These are phyloP conservation scores for Clavelina lepadiformis DNA, from an alignment of 23 tunicate genomes.

Conservation along the genomic window DNA sequence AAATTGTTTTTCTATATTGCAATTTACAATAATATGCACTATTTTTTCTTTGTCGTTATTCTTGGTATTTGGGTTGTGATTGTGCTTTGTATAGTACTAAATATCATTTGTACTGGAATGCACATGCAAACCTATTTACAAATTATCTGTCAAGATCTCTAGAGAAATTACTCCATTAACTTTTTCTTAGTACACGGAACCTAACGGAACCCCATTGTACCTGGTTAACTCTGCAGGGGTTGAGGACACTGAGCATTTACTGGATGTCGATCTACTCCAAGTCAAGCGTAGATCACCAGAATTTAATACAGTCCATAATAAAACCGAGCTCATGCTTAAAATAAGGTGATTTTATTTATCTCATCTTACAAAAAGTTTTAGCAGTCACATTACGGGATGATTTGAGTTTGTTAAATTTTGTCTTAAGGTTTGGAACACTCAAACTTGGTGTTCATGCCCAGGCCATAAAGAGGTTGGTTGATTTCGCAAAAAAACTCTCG, in stretches of 20 bases:
- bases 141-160: no score
- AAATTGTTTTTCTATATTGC: no score
- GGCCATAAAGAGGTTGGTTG: constrained; percentile 13
- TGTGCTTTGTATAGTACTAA: no score
- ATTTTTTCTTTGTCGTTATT: no score
- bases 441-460: constrained; percentile 29
- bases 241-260: constrained; percentile 12
- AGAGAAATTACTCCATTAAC: no score
- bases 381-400: not conserved
- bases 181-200: constrained; percentile 26
- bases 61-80: no score
- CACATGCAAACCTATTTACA: no score
- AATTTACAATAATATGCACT: no score
- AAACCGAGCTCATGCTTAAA: constrained; percentile 33
- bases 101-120: no score
- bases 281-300: constrained; percentile 57
- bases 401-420: not conserved
- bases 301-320: constrained; percentile 28
- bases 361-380: not conserved
- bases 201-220: constrained; percentile 36
- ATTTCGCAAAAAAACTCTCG: constrained; percentile 11
- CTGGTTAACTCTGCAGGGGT: constrained; percentile 27
- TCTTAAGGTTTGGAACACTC: constrained; percentile 39
- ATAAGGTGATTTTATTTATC: constrained; percentile 15
- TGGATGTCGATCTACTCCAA: constrained; percentile 34